Conservation (phyloP, 2,797 vertebrate species). For the Thunnus albacares region DNA sequence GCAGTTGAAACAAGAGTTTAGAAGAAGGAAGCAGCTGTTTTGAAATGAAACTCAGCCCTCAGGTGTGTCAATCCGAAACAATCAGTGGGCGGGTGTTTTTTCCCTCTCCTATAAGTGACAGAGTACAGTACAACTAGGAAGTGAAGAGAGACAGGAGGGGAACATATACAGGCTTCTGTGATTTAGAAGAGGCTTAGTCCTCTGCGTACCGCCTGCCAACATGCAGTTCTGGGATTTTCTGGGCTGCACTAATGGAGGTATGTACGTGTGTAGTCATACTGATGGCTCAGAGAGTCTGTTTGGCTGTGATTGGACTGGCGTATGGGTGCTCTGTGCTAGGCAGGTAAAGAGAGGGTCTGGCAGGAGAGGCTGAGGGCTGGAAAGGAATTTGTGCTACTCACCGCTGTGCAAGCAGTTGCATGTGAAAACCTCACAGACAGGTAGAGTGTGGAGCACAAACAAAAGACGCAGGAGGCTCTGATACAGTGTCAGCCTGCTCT, state of each 20-base stretch:
- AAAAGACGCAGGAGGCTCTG: constrained; percentile 49
- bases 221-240: constrained; percentile 90
- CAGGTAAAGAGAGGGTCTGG: constrained; percentile 70
- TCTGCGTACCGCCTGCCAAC: constrained; percentile 61
- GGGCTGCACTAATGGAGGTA: constrained; percentile 87
- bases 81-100: constrained; percentile 77
- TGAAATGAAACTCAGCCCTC: constrained; percentile 74
- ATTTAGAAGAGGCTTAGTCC: constrained; percentile 57
- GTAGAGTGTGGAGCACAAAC: constrained; percentile 68
- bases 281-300: constrained; percentile 33
- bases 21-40: constrained; percentile 58
- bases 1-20: constrained; percentile 15
- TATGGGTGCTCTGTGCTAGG: constrained; percentile 51
- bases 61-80: constrained; percentile 80
- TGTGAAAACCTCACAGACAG: constrained; percentile 76
- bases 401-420: constrained; percentile 79
- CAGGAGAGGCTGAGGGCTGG: constrained; percentile 67
- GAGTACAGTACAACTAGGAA: constrained; percentile 80
- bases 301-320: constrained; percentile 40
- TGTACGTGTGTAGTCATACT: constrained; percentile 53
- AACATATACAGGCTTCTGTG: constrained; percentile 36
- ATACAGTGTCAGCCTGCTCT: constrained; percentile 41
- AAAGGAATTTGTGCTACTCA: constrained; percentile 80
- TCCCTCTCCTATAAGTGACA: constrained; percentile 75
- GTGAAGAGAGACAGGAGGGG: constrained; percentile 65